These are phyloP conservation scores for Notothenia coriiceps DNA, from an alignment of 2,113 vertebrate genomes.

Conservation along the genomic window DNA sequence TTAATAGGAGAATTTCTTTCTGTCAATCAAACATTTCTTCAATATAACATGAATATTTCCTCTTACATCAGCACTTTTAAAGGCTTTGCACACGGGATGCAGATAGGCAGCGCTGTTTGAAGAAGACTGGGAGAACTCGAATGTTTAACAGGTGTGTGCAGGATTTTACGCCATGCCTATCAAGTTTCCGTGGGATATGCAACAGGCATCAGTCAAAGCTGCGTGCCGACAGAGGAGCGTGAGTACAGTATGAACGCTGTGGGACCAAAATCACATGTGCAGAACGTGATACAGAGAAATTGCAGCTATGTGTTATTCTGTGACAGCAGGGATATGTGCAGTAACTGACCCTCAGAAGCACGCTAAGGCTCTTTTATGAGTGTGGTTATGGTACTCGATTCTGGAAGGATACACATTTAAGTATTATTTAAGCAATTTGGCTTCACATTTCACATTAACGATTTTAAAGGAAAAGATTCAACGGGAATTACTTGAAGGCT, in stretches of 20 bases:
- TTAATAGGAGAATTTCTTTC: not conserved
- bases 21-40: conserved; percentile 2
- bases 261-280: conserved; percentile 47
- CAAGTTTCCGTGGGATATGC: conserved; percentile 38
- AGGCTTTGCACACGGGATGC: conserved; percentile 39
- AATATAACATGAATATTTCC: conserved; percentile 9
- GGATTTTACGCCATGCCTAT: conserved; percentile 38
- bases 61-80: conserved; percentile 7
- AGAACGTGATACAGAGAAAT: conserved; percentile 58
- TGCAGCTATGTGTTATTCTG: conserved; percentile 18
- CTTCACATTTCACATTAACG: not conserved
- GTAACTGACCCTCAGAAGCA: conserved; percentile 14
- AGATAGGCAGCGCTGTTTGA: conserved; percentile 29
- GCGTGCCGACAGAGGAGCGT: conserved; percentile 38
- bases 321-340: conserved; percentile 28
- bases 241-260: conserved; percentile 1
- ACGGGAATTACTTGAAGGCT: conserved; percentile 20
- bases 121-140: conserved; percentile 25
- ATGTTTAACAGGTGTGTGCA: conserved; percentile 66
- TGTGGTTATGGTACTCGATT: not conserved
- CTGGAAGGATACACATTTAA: not conserved
- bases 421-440: not conserved
- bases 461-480: not conserved
- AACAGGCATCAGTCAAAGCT: conserved; percentile 52
- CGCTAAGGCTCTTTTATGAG: not conserved